A percentile compares a stretch with the other conserved stretches of the same genome.
These are phyloP conservation scores for Coecobrya sp. DNA, from an alignment of 2,888 invertebrate species.

Conservation along the genomic window DNA sequence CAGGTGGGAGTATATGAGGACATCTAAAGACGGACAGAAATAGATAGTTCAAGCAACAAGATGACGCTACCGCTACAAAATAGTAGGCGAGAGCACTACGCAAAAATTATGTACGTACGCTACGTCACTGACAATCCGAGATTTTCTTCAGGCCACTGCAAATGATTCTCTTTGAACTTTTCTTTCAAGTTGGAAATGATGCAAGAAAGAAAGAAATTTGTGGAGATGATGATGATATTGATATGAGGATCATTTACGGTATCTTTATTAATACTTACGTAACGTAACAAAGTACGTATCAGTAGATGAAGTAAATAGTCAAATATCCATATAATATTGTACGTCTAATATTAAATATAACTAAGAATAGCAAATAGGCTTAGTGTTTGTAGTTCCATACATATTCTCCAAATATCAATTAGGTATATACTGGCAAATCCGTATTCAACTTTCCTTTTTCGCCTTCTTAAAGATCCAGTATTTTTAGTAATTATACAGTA, in stretches of 20 bases:
- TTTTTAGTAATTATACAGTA: not conserved
- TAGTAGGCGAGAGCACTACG: no score
- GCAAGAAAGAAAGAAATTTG: not conserved
- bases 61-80: no score
- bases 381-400: slow-evolving; percentile 16
- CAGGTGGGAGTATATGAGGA: no score
- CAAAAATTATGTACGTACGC: no score
- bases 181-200: not conserved
- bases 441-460: not conserved
- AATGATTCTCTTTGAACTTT: not conserved
- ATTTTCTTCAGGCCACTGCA: no score
- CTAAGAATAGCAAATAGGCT: slow-evolving; percentile 18
- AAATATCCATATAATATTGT: not conserved
- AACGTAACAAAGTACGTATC: slow-evolving; percentile 50
- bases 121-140: not conserved
- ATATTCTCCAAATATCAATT: slow-evolving; percentile 33
- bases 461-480: not conserved
- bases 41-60: no score
- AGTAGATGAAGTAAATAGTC: slow-evolving; percentile 54
- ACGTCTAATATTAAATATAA: slow-evolving; percentile 1
- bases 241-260: slow-evolving; percentile 57
- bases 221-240: slow-evolving; percentile 7
- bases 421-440: slow-evolving; percentile 38
- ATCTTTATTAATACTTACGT: slow-evolving; percentile 60
- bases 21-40: no score